A percentile compares a stretch with the other conserved stretches of the same genome.
phyloP scores from a whole-genome alignment of 37 sponge, comb jelly and placozoan species.

The Beroe forskalii region DNA sequence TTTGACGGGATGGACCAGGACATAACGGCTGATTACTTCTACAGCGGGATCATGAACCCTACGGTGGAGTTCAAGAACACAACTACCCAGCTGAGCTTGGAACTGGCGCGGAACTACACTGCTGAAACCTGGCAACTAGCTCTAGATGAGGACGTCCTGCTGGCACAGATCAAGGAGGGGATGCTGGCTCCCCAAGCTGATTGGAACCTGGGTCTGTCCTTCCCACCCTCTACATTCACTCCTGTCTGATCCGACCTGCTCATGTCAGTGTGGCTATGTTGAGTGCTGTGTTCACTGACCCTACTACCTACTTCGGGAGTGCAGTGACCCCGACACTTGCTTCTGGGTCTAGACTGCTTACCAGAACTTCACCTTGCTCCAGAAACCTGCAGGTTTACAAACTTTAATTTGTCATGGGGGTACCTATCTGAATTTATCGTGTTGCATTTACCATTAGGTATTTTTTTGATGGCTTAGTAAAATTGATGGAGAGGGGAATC shows the following conservation, averaged over 20 bases:
- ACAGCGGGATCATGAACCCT: neutral
- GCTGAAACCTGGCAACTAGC: neutral
- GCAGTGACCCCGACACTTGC: neutral
- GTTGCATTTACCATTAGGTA: too few relatives aligned
- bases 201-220: neutral
- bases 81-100: neutral
- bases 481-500: too few relatives aligned
- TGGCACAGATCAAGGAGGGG: neutral
- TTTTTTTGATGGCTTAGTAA: too few relatives aligned
- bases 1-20: conserved; percentile 1
- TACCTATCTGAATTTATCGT: too few relatives aligned
- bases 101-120: conserved; percentile 1
- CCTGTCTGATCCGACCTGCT: neutral
- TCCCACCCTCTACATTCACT: neutral
- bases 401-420: too few relatives aligned
- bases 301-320: neutral
- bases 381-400: neutral
- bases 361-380: conserved; percentile 11
- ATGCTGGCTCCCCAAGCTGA: neutral
- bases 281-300: neutral
- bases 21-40: conserved; percentile 22
- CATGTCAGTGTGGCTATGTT: neutral
- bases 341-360: neutral
- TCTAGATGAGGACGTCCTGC: neutral
- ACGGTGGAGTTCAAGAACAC: neutral